phyloP scores from a whole-genome alignment of 2,888 invertebrate genomes.

The Hybos culiciformis region DNA sequence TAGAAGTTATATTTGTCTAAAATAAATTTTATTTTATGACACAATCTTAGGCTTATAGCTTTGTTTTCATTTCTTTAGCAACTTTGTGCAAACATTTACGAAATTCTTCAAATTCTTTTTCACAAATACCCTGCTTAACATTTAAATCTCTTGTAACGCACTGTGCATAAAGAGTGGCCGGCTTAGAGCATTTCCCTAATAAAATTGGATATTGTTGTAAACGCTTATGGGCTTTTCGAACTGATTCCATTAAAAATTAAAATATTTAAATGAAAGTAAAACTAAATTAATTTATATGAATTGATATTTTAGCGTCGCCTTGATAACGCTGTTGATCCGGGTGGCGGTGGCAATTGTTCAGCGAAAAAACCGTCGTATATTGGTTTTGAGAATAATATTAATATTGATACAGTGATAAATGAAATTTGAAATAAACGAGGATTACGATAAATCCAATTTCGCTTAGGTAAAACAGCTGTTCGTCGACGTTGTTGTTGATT shows the following conservation, averaged over 20 bases:
- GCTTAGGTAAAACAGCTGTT: constrained; percentile 35
- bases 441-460: constrained; percentile 46
- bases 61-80: constrained; percentile 53
- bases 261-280: constrained; percentile 4
- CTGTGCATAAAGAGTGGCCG: constrained; percentile 57
- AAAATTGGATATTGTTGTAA: constrained; percentile 60
- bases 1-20: no score
- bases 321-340: constrained; percentile 1
- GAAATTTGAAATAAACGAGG: constrained; percentile 45
- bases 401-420: constrained; percentile 38
- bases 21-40: neutral
- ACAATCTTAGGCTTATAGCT: constrained; percentile 40
- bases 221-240: constrained; percentile 58
- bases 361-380: constrained; percentile 52
- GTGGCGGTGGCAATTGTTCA: constrained; percentile 32
- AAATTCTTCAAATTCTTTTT: constrained; percentile 62
- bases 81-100: constrained; percentile 57
- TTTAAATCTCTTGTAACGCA: constrained; percentile 64
- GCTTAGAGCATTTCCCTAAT: constrained; percentile 55
- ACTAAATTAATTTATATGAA: neutral
- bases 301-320: constrained; percentile 14
- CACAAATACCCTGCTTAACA: constrained; percentile 58
- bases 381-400: constrained; percentile 55
- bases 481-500: constrained; percentile 17
- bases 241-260: constrained; percentile 53